Conservation (phyloP, 2,888 invertebrate species). For the Dryadula phaetusa region DNA sequence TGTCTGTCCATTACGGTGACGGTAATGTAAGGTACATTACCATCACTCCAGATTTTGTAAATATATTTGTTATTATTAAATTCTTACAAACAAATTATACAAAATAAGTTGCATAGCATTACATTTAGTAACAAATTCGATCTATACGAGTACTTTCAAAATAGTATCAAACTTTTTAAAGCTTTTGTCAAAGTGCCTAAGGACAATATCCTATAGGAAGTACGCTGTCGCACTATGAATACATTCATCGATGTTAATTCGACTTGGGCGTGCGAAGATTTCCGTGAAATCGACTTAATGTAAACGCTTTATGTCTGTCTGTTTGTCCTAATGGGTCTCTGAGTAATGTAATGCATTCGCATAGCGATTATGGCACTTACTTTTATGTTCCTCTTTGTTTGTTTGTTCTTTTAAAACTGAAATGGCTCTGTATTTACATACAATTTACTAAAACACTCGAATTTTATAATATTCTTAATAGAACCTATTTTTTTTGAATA, state of each 20-base stretch:
- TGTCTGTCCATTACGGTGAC: no score
- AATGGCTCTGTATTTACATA: constrained; percentile 15
- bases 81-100: no score
- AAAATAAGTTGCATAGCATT: no score
- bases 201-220: neutral
- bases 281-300: constrained; percentile 24
- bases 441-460: neutral
- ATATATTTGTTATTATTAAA: no score
- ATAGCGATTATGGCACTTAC: constrained; percentile 37
- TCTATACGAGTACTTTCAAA: no score
- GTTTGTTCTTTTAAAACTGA: constrained; percentile 26
- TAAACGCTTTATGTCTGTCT: constrained; percentile 28
- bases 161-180: neutral
- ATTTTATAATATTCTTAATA: no score
- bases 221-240: constrained; percentile 15
- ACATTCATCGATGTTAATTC: constrained; percentile 33
- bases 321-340: constrained; percentile 25
- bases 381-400: constrained; percentile 22
- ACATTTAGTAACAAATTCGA: no score
- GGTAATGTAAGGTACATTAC: no score
- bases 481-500: neutral
- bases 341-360: constrained; percentile 42
- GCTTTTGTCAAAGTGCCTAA: neutral
- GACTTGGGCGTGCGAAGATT: constrained; percentile 37
- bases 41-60: no score